Evolutionary conservation across 2,888 invertebrate genomes (phyloP).

Genomic region (Notodonta dromedarius): DNA sequence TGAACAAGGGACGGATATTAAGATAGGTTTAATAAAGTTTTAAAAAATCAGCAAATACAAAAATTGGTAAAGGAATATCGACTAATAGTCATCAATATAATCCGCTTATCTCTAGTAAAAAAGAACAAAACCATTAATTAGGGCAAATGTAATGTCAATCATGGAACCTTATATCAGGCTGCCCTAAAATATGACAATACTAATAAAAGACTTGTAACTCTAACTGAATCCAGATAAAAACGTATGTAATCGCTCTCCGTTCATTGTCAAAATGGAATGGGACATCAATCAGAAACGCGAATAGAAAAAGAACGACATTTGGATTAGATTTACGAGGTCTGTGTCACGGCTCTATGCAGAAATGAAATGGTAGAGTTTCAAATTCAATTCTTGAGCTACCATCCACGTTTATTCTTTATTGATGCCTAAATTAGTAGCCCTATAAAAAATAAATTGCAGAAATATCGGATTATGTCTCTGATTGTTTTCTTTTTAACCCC

Average conservation of each 20-base stretch:
- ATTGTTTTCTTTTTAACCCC: too few relatives aligned
- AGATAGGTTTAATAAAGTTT: too few relatives aligned
- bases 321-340: conserved; percentile 31
- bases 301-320: conserved; percentile 20
- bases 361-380: conserved; percentile 3
- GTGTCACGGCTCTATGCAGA: conserved; percentile 10
- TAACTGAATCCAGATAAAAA: conserved; percentile 28
- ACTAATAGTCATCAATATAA: not conserved
- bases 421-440: too few relatives aligned
- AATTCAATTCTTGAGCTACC: not conserved
- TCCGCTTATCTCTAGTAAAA: not conserved
- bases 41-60: too few relatives aligned
- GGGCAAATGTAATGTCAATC: not conserved
- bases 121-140: not conserved
- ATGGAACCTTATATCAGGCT: not conserved
- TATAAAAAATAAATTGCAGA: too few relatives aligned
- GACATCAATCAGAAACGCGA: conserved; percentile 32
- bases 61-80: too few relatives aligned
- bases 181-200: not conserved
- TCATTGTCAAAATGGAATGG: conserved; percentile 31
- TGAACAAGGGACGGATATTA: too few relatives aligned
- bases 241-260: conserved; percentile 29
- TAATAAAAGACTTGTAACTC: conserved; percentile 7
- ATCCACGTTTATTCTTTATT: too few relatives aligned
- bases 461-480: too few relatives aligned